Percentiles rank a stretch among this genome's conserved stretches.
phyloP scores from a whole-genome alignment of 1,140 invertebrate species.

The Drosophila tropicalis region DNA sequence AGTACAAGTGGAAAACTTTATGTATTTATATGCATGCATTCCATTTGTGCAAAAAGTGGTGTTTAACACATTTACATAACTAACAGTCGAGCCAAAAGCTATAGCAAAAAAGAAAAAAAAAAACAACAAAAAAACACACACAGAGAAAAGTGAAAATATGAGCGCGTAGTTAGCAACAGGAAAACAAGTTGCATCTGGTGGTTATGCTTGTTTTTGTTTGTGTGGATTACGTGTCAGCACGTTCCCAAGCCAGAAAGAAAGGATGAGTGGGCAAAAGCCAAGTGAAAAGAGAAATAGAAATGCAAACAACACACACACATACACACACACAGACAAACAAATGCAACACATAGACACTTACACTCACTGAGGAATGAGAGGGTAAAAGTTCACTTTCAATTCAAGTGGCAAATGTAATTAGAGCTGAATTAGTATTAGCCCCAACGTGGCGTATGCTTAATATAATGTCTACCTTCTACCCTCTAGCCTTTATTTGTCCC shows the following conservation, averaged over 20 bases:
- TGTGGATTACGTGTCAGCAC: constrained; percentile 50
- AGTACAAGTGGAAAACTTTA: constrained; percentile 35
- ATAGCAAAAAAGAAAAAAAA: constrained; percentile 33
- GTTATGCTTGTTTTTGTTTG: constrained; percentile 1
- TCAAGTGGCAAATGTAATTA: constrained; percentile 48
- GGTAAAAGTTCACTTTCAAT: constrained; percentile 37
- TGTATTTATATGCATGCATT: background rate
- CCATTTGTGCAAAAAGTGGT: constrained; percentile 36
- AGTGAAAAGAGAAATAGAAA: constrained; percentile 5
- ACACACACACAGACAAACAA: background rate
- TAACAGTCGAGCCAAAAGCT: constrained; percentile 31
- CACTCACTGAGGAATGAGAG: background rate
- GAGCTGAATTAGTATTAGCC: constrained; percentile 38
- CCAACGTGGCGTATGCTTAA: constrained; percentile 64
- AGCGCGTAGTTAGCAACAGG: constrained; percentile 1
- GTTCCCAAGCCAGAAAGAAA: constrained; percentile 37
- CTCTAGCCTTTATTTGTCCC: background rate
- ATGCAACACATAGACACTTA: background rate
- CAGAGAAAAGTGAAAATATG: constrained; percentile 28
- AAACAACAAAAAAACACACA: too few relatives aligned
- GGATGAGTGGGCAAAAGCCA: constrained; percentile 27
- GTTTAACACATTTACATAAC: constrained; percentile 62
- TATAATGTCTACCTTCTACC: constrained; percentile 33
- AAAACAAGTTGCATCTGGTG: constrained; percentile 18
- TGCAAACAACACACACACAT: too few relatives aligned